Evolutionary conservation across 2,113 vertebrate genomes (phyloP).

Genomic region (Balaenoptera acutorostrata): DNA sequence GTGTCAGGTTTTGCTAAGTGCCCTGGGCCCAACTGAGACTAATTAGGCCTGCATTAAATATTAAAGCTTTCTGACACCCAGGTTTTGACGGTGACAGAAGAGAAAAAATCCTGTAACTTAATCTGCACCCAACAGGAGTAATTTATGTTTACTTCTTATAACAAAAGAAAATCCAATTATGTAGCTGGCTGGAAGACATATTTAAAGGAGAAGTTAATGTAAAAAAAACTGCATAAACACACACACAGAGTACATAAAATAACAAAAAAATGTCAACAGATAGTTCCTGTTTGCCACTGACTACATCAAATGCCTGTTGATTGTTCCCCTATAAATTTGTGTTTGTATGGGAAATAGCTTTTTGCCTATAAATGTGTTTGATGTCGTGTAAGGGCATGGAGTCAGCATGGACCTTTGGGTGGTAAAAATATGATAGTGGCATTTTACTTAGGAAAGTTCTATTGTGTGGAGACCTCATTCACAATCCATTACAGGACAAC

Average conservation of each 20-base stretch:
- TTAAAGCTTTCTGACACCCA: constrained; percentile 84
- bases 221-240: constrained; percentile 59
- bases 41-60: constrained; percentile 88
- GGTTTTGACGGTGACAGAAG: constrained; percentile 81
- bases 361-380: constrained; percentile 41
- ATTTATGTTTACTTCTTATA: constrained; percentile 84
- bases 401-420: not conserved
- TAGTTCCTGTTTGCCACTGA: constrained; percentile 30
- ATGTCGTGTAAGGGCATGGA: not conserved
- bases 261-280: constrained; percentile 55
- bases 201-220: constrained; percentile 82
- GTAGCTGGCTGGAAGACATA: constrained; percentile 77
- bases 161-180: constrained; percentile 86
- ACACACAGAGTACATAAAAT: constrained; percentile 52
- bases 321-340: constrained; percentile 19
- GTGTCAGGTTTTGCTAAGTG: constrained; percentile 86
- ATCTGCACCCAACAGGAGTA: constrained; percentile 84
- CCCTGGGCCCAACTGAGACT: constrained; percentile 82
- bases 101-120: constrained; percentile 85
- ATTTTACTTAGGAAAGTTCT: not conserved
- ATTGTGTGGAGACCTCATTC: not conserved
- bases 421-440: not conserved
- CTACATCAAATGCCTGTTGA: constrained; percentile 48
- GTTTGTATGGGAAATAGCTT: constrained; percentile 43
- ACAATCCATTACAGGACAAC: not conserved